Percentiles rank a stretch among this genome's conserved stretches.
phyloP scores from a whole-genome alignment of 1,140 invertebrate genomes.

The Copidosoma floridanum region DNA sequence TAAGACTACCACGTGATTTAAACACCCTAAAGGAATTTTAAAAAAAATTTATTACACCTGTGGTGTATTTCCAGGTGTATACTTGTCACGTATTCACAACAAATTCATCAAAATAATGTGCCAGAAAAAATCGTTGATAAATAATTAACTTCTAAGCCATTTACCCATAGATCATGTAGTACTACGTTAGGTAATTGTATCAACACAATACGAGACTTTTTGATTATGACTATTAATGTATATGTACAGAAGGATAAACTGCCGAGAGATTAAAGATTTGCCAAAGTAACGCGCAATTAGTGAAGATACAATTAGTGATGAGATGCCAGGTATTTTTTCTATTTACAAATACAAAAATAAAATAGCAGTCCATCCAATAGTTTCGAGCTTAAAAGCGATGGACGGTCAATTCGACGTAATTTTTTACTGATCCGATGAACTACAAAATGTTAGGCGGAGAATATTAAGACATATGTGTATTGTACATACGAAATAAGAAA shows the following conservation, averaged over 20 bases:
- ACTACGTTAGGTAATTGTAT: not conserved
- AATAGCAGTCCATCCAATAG: not conserved
- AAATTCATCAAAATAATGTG: no score
- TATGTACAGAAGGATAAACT: not conserved
- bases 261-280: not conserved
- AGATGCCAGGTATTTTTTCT: conserved; percentile 12
- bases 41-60: no score
- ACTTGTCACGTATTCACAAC: no score
- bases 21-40: no score
- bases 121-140: no score
- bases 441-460: conserved; percentile 21
- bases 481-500: conserved; percentile 42
- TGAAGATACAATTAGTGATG: no score
- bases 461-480: conserved; percentile 32
- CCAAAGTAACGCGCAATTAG: conserved; percentile 7
- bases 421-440: conserved; percentile 12
- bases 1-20: no score
- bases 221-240: no score
- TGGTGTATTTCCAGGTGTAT: no score
- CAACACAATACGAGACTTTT: not conserved
- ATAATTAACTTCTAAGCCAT: no score
- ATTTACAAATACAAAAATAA: no score
- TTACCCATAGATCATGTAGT: no score
- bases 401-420: conserved; percentile 8
- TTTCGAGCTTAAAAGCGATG: conserved; percentile 1